Base-by-base conservation (phyloP, 2,888 invertebrate genomes). In the Polyommatus icarus region DNA sequence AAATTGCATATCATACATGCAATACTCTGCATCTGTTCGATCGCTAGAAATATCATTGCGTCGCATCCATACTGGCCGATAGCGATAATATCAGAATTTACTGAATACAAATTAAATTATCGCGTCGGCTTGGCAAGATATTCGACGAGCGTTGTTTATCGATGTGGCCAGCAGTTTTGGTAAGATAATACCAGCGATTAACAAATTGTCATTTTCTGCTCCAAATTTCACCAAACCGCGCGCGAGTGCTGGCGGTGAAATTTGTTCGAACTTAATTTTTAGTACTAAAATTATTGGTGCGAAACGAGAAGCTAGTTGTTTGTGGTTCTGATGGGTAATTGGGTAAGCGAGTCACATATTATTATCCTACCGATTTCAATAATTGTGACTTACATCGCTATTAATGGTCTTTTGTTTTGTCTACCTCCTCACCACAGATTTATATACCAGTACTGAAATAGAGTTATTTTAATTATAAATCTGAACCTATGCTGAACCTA, bases 91-190 rank as follows among this genome's bases (percentile, higher is more conserved):
- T 12, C 29, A 5, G 24, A 24, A 29, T 24, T 67, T 18, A 67
- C 29, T 67, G 29, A 32, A 29, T 32, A 32, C 18, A 67, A 67
- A 67, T 67, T 67, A 67, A 29, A 67, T 67, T 67, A 67, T 32
- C 40, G 72, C 40, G n/a, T 40, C 40, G 72, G 40, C 40, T 72
- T 72, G 72, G 72, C 72, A 72, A 40, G 36, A 72, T 67, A 36
- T 71, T 72, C 40, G 10, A 20, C 40, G 72, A 18, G 72, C 40
- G 72, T 40, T 40, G n/a, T 72, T 72, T 40, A 72, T 72, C n/a
- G 72, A 10, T 72, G 72, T 18, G 72, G 40, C 36, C 36, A 40
- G 71, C 71, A 71, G 72, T 72, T 8, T 72, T 72, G 72, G 72
- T 72, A 67, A 67, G 67, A 67, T 67, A 67, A 67, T 67, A 29